Evolutionary conservation across 2,888 invertebrate genomes (phyloP), one percentile per base, ranked within the genome.

Genomic region (Alentia gelatinosa): DNA sequence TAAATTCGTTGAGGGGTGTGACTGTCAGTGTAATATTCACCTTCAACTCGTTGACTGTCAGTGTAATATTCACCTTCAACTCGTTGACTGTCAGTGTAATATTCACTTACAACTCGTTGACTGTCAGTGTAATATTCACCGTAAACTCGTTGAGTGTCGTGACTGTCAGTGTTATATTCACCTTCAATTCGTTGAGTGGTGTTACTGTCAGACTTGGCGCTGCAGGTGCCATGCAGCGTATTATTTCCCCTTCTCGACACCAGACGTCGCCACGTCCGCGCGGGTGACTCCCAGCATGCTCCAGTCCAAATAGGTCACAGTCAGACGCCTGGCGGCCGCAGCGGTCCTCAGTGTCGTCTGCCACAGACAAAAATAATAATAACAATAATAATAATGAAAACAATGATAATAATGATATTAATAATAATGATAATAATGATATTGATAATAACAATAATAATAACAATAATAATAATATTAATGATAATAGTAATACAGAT

Each of bases 271-370:
- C 74, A 7, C 83, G 83, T 37, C 89, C 89, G 5, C 47, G 68
- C 3, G 89, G 89, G 40, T 89, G 89, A 37, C 39, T 74, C 7
- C 40, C 40, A 7, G 47, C 89, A 74, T 19, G n/a, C 30, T 89
- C 89, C 1, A 89, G 23, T 12, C 68, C 75, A 37, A 89, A 89
- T 15, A 68, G 26, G n/a, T 37, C 75, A 74, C 89, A 89, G 47
- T 89, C 89, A 26, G 37, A 23, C 75, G 23, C n/a, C 7, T 56
- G 74, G 7, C 89, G 37, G 9, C 23, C 23, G 30, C 89, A 89
- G 19, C n/a, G 4, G 37, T 89, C 89, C 9, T 47, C 50, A 23
- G 68, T 56, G n/a, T 89, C 89, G 39, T 56, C 89, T 89, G n/a
- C n/a, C n/a, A n/a, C n/a, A n/a, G n/a, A n/a, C n/a, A n/a, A n/a